Percentiles rank a stretch among this genome's conserved stretches.
phyloP scores from a whole-genome alignment of 2,797 vertebrate species.

The Aselliscus stoliczkanus region DNA sequence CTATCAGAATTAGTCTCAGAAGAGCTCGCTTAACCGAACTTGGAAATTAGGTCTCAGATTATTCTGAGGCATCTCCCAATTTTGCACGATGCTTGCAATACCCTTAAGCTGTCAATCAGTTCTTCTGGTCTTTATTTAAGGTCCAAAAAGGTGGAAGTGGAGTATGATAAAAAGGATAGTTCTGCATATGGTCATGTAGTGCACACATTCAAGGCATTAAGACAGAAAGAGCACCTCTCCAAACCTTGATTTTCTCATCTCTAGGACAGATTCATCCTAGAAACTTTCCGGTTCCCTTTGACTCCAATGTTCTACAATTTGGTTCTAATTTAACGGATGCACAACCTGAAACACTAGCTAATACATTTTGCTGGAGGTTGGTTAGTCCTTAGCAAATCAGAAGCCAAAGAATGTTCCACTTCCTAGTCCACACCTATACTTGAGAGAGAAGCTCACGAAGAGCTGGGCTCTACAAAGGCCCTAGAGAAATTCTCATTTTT shows the following conservation, averaged over 20 bases:
- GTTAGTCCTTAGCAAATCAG: neutral
- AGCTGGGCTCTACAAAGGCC: neutral
- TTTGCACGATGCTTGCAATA: neutral
- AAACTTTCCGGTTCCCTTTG: neutral
- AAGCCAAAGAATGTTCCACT: neutral
- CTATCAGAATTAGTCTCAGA: neutral
- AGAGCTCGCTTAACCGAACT: neutral
- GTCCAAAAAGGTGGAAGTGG: neutral
- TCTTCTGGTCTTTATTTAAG: conserved; percentile 1
- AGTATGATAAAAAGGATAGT: neutral
- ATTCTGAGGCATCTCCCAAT: neutral
- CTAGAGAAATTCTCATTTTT: neutral
- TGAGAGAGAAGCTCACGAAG: neutral
- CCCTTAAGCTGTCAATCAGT: neutral
- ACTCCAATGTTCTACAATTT: neutral
- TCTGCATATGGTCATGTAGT: neutral
- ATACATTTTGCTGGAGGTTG: neutral
- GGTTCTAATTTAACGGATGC: neutral
- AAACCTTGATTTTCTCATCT: neutral
- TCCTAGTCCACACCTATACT: neutral
- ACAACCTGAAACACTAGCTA: neutral
- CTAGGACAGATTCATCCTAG: neutral
- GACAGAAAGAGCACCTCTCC: neutral
- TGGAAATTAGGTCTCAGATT: neutral
- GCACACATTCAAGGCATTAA: neutral